Conservation (phyloP, 2,797 vertebrate genomes). For the Smutsia temminckii region DNA sequence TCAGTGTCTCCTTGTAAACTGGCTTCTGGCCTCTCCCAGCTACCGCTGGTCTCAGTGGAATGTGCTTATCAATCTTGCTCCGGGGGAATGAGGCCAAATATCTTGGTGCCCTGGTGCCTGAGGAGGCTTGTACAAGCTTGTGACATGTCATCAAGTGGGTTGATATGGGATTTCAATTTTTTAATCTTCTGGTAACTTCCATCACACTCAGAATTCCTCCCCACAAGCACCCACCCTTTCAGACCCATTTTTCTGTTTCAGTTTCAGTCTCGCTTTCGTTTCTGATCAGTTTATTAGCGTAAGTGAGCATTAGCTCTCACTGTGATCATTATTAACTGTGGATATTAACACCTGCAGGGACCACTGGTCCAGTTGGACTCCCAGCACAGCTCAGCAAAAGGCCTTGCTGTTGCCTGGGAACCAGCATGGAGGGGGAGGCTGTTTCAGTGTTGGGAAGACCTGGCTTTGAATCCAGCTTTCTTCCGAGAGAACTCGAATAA, state of each 20-base stretch:
- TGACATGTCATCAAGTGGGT: conserved; percentile 63
- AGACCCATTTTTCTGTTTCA: not conserved
- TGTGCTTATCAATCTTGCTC: conserved; percentile 71
- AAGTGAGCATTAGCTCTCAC: not conserved
- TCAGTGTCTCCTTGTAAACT: not conserved
- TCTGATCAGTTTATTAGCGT: not conserved
- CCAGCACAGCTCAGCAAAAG: not conserved
- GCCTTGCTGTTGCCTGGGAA: not conserved
- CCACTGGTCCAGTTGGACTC: not conserved
- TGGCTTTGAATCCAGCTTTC: not conserved
- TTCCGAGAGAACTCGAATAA: not conserved
- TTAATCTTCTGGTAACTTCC: conserved; percentile 47
- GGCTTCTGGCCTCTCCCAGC: conserved; percentile 45
- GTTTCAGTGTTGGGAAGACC: not conserved
- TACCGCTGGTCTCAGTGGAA: conserved; percentile 60
- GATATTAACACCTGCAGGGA: not conserved
- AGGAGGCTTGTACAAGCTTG: conserved; percentile 56
- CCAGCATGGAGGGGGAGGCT: not conserved
- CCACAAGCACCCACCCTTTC: not conserved
- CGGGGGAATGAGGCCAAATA: conserved; percentile 57
- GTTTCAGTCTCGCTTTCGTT: not conserved
- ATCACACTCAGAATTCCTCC: not conserved
- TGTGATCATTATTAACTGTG: not conserved
- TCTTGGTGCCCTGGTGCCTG: conserved; percentile 38
- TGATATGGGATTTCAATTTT: conserved; percentile 40